Evolutionary conservation across 23 tunicate species (phyloP).

Genomic region (Halocynthia roretzi): DNA sequence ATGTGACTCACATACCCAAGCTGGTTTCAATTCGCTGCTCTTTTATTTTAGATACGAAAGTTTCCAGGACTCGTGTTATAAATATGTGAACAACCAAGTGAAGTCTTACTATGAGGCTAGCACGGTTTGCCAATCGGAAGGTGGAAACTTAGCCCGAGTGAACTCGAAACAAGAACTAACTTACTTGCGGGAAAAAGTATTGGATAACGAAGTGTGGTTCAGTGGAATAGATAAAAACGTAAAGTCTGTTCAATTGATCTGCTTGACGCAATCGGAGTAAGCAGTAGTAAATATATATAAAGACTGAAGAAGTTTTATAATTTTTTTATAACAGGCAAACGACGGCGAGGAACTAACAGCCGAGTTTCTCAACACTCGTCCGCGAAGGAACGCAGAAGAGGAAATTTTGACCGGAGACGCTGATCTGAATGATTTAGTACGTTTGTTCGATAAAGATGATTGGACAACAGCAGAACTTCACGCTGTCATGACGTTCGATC

Average conservation of each 20-base stretch:
- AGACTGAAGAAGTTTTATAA: background rate
- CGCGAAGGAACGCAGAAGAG: constrained; percentile 32
- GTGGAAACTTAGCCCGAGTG: constrained; percentile 40
- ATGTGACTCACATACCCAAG: background rate
- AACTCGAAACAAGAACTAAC: constrained; percentile 53
- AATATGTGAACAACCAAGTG: constrained; percentile 10
- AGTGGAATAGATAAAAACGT: constrained; percentile 29
- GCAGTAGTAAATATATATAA: too few relatives aligned
- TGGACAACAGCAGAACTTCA: background rate
- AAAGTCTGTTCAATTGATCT: background rate
- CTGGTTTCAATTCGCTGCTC: background rate
- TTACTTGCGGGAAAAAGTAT: constrained; percentile 21
- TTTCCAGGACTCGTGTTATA: constrained; percentile 75
- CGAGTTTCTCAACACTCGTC: background rate
- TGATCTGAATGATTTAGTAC: constrained; percentile 44
- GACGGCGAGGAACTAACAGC: background rate
- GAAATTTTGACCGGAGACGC: background rate
- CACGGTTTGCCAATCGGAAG: constrained; percentile 34
- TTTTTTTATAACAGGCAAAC: background rate
- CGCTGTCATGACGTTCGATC: constrained; percentile 9
- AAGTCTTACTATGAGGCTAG: constrained; percentile 14
- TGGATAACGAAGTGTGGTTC: constrained; percentile 45
- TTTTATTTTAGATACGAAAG: constrained; percentile 46
- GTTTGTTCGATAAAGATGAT: background rate
- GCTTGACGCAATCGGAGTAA: too few relatives aligned